Percentiles rank a stretch among this genome's conserved stretches.
These are phyloP conservation scores for Eospalax fontanierii DNA, from an alignment of 2,797 vertebrate genomes.

Conservation along the genomic window DNA sequence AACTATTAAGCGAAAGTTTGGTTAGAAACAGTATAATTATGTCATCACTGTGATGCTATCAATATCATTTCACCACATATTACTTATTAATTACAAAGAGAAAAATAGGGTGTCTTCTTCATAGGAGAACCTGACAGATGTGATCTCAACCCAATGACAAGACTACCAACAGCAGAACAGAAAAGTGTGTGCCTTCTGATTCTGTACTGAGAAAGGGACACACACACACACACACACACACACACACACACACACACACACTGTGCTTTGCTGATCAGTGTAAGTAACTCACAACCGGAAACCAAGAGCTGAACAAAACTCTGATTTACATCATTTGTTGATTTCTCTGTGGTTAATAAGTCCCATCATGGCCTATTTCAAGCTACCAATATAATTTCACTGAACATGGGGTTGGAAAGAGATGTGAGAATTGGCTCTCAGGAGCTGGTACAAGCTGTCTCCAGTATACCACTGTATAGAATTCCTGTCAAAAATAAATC, in stretches of 20 bases:
- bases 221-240: not conserved
- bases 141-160: not conserved
- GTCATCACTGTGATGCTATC: not conserved
- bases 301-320: not conserved
- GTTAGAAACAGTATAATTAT: conserved; percentile 8
- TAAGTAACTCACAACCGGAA: not conserved
- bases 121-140: not conserved
- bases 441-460: not conserved
- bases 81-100: conserved; percentile 18
- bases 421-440: conserved; percentile 2
- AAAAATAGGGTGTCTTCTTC: not conserved
- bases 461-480: not conserved
- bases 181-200: not conserved
- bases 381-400: not conserved
- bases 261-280: not conserved
- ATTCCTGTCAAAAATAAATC: conserved; percentile 14
- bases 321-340: not conserved
- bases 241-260: not conserved
- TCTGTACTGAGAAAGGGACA: not conserved
- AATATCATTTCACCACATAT: not conserved
- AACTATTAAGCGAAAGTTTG: not conserved
- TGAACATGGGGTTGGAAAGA: not conserved
- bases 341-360: not conserved
- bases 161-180: not conserved
- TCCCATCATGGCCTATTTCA: not conserved